These are phyloP conservation scores for Chrysoperla carnea DNA, from an alignment of 1,140 invertebrate species.

Conservation along the genomic window DNA sequence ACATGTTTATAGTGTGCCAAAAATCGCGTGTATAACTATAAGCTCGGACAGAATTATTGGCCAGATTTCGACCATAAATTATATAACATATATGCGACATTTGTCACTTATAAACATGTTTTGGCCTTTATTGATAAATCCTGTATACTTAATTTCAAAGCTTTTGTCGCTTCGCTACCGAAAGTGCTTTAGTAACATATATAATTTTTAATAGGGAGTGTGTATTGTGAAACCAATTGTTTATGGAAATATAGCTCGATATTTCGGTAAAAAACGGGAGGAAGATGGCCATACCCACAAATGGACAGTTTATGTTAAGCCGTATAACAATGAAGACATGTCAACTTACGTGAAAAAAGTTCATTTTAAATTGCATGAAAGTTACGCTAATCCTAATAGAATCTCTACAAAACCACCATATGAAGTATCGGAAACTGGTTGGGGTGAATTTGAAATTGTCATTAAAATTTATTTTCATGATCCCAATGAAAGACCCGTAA, in stretches of 20 bases:
- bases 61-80: no score
- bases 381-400: constrained; percentile 87
- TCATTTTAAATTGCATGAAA: constrained; percentile 95
- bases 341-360: constrained; percentile 91
- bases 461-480: constrained; percentile 98
- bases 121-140: no score
- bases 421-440: constrained; percentile 95
- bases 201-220: constrained; percentile 52
- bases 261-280: constrained; percentile 95
- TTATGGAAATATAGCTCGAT: constrained; percentile 89
- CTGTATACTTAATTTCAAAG: no score
- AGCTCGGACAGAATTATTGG: no score
- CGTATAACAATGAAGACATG: constrained; percentile 88
- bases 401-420: constrained; percentile 90
- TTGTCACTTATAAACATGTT: no score
- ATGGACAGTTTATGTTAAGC: constrained; percentile 96
- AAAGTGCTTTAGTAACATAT: no score
- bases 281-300: constrained; percentile 98
- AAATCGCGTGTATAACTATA: no score
- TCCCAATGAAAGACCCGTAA: constrained; percentile 85
- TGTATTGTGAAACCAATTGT: constrained; percentile 91
- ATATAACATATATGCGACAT: no score
- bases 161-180: no score
- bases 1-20: no score
- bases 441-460: constrained; percentile 99